These are phyloP conservation scores for Spongia lamella DNA, from an alignment of 37 sponge, comb jelly and placozoan genomes.

Conservation along the genomic window DNA sequence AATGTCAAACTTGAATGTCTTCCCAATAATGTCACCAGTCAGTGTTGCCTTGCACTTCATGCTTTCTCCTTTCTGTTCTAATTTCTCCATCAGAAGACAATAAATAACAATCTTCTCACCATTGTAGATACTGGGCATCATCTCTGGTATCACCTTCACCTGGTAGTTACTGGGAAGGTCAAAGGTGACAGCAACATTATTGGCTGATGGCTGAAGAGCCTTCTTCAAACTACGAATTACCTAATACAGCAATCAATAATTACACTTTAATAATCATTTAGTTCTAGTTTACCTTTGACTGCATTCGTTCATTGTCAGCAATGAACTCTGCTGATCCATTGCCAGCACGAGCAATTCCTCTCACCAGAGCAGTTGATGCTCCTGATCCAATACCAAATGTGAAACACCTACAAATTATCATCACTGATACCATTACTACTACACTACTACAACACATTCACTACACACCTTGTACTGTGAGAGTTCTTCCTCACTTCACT, in stretches of 20 bases:
- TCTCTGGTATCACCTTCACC: constrained; percentile 24
- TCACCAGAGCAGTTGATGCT: constrained; percentile 65
- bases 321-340: constrained; percentile 65
- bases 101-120: constrained; percentile 55
- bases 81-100: constrained; percentile 24
- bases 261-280: background rate
- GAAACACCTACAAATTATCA: constrained; percentile 28
- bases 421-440: background rate
- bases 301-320: constrained; percentile 59
- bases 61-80: background rate
- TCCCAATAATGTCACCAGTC: constrained; percentile 21
- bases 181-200: constrained; percentile 7
- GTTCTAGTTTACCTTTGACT: constrained; percentile 59
- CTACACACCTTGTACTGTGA: constrained; percentile 39
- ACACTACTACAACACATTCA: too few relatives aligned
- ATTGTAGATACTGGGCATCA: constrained; percentile 49
- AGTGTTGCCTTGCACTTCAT: constrained; percentile 18
- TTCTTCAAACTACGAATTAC: constrained; percentile 37
- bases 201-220: constrained; percentile 25
- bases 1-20: constrained; percentile 20
- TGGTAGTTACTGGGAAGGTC: constrained; percentile 3
- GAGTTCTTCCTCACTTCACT: constrained; percentile 39
- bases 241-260: background rate
- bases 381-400: constrained; percentile 76
- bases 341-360: constrained; percentile 68